These are phyloP conservation scores for Helicoverpa zea DNA, from an alignment of 1,140 invertebrate genomes.

Conservation along the genomic window DNA sequence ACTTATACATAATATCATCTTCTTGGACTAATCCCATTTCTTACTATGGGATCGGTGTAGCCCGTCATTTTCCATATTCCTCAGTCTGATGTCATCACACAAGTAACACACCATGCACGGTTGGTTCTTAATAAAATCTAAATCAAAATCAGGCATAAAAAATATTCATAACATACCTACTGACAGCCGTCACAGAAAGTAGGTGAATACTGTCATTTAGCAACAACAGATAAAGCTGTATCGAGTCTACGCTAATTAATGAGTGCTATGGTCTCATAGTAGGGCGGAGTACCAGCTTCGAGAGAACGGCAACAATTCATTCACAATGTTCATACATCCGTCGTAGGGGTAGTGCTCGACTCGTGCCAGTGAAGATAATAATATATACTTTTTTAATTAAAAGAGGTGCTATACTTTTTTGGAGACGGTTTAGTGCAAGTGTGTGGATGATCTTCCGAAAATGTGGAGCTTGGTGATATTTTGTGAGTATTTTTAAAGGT, in stretches of 20 bases:
- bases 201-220: not conserved
- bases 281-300: not conserved
- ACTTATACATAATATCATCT: too few relatives aligned
- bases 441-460: conserved; percentile 30
- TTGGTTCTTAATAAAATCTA: too few relatives aligned
- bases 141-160: too few relatives aligned
- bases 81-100: too few relatives aligned
- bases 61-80: too few relatives aligned
- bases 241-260: not conserved
- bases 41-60: too few relatives aligned
- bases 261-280: not conserved
- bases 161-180: too few relatives aligned
- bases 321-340: conserved; percentile 5
- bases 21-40: too few relatives aligned
- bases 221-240: not conserved
- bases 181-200: too few relatives aligned
- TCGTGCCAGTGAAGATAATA: not conserved
- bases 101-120: too few relatives aligned
- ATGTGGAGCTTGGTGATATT: conserved; percentile 42
- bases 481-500: conserved; percentile 11
- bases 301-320: not conserved
- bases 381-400: not conserved
- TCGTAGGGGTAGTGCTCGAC: conserved; percentile 14
- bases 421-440: conserved; percentile 36
- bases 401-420: not conserved